These are phyloP conservation scores for Bergia puertoricense DNA, from an alignment of 92 coral and sea anemone species.

Conservation along the genomic window DNA sequence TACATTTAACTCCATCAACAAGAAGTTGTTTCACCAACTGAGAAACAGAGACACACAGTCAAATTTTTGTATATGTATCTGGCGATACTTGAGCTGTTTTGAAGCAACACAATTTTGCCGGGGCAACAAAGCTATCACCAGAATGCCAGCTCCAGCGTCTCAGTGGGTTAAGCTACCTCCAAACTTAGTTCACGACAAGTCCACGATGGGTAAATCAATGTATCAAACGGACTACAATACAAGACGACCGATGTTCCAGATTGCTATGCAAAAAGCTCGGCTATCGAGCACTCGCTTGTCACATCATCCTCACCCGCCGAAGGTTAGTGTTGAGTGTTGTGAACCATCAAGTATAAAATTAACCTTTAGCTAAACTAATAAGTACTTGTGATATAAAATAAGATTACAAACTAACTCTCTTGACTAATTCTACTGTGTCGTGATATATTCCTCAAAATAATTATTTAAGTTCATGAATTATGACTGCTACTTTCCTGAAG, in stretches of 20 bases:
- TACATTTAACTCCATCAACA: constrained; percentile 4
- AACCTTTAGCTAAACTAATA: background rate
- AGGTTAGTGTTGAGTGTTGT: constrained; percentile 54
- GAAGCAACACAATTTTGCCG: background rate
- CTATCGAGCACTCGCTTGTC: constrained; percentile 48
- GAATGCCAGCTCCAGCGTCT: constrained; percentile 54
- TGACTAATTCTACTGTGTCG: background rate
- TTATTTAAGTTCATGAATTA: too few species aligned
- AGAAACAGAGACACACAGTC: background rate
- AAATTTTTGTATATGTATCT: background rate
- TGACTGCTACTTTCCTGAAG: background rate
- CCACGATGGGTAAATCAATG: constrained; percentile 78
- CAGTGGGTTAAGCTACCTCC: constrained; percentile 92
- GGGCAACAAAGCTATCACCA: background rate
- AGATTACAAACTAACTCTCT: background rate
- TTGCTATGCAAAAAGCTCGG: constrained; percentile 72
- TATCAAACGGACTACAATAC: constrained; percentile 78
- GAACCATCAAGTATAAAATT: constrained; percentile 8
- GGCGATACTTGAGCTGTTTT: background rate
- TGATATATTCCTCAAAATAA: background rate
- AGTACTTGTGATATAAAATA: background rate
- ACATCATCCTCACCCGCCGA: constrained; percentile 76
- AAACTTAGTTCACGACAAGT: constrained; percentile 73
- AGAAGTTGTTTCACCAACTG: background rate
- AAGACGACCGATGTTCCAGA: constrained; percentile 82